Evolutionary conservation across 2,113 vertebrate genomes (phyloP).

Genomic region (Numida meleagris): DNA sequence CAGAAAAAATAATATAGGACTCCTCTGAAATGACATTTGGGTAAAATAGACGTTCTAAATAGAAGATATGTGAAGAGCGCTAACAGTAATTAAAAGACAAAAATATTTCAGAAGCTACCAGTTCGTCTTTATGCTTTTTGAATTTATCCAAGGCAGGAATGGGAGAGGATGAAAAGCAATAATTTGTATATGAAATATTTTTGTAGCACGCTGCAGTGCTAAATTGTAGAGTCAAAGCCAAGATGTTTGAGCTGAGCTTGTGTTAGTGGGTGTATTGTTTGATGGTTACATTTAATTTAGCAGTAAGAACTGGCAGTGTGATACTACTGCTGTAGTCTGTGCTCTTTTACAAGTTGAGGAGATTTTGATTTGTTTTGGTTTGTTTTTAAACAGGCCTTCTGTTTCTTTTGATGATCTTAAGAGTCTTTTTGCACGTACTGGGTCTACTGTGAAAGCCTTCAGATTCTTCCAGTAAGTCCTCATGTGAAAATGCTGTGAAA

Average conservation of each 20-base stretch:
- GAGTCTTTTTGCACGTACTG: slow-evolving; percentile 82
- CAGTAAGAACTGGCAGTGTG: background rate
- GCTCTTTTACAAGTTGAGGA: background rate
- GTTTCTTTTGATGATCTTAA: slow-evolving; percentile 84
- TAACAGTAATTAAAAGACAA: background rate
- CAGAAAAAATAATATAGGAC: too few species aligned
- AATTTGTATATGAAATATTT: background rate
- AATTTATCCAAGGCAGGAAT: background rate
- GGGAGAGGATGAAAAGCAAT: background rate
- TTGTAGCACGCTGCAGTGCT: background rate
- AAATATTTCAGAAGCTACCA: background rate
- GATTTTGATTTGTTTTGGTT: background rate
- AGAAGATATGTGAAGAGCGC: background rate
- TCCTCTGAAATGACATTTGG: background rate
- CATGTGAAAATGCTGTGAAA: background rate
- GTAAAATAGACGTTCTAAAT: background rate
- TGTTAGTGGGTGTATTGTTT: background rate
- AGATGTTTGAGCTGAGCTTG: background rate
- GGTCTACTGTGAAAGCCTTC: slow-evolving; percentile 85
- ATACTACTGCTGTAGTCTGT: background rate
- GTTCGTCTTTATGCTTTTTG: background rate
- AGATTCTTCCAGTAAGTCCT: slow-evolving; percentile 84
- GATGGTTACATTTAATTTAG: background rate
- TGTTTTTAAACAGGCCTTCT: slow-evolving; percentile 76
- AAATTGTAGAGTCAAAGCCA: background rate